Conservation (phyloP, 1,140 invertebrate genomes). For the Hycleus cichorii region DNA sequence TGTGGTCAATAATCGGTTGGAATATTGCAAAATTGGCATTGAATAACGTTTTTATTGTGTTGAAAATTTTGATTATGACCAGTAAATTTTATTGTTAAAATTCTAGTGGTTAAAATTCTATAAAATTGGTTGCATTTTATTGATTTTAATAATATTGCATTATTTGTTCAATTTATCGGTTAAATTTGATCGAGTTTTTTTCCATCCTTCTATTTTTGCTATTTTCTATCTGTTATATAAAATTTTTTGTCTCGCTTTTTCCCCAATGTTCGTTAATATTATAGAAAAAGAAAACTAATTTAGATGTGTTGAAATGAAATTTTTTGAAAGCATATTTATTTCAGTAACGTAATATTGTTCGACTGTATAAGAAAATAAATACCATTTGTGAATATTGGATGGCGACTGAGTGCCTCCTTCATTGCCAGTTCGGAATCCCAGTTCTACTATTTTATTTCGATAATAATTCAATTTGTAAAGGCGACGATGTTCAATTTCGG, state of each 20-base stretch:
- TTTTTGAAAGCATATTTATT: slow-evolving; percentile 18
- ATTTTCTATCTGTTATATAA: too few relatives aligned
- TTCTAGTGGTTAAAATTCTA: too few relatives aligned
- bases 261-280: slow-evolving; percentile 14
- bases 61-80: too few relatives aligned
- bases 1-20: too few relatives aligned
- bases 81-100: too few relatives aligned
- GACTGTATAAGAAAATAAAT: slow-evolving; percentile 20
- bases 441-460: slow-evolving; percentile 22
- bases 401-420: slow-evolving; percentile 17
- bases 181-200: too few relatives aligned
- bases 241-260: not conserved
- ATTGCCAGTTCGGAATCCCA: slow-evolving; percentile 19
- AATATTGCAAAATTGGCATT: too few relatives aligned
- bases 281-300: slow-evolving; percentile 4
- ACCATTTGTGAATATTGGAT: slow-evolving; percentile 22
- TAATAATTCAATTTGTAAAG: slow-evolving; percentile 24
- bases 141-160: too few relatives aligned
- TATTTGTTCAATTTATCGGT: too few relatives aligned
- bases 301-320: slow-evolving; percentile 20
- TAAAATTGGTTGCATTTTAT: too few relatives aligned
- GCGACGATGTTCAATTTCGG: slow-evolving; percentile 20
- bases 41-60: too few relatives aligned
- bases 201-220: too few relatives aligned
- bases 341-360: slow-evolving; percentile 21